Evolutionary conservation across 2,113 vertebrate species (phyloP).

Genomic region (Hystrix cristata): DNA sequence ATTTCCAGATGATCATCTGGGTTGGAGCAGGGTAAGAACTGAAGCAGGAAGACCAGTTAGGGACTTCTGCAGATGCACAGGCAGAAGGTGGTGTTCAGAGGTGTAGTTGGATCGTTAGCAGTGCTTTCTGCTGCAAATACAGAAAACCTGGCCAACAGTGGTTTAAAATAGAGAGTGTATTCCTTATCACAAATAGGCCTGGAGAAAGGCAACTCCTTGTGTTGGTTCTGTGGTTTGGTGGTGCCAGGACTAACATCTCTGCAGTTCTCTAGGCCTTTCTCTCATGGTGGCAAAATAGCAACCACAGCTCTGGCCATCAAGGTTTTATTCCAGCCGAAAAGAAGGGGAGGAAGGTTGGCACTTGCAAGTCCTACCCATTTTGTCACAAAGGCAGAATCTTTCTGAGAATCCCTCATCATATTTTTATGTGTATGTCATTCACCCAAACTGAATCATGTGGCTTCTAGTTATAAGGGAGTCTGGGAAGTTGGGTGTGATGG

Average conservation of each 20-base stretch:
- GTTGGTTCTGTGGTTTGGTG: not conserved
- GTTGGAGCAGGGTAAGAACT: not conserved
- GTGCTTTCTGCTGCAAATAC: constrained; percentile 55
- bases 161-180: constrained; percentile 50
- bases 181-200: constrained; percentile 29
- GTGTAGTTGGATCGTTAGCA: constrained; percentile 28
- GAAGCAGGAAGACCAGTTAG: constrained; percentile 8
- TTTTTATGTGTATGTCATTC: constrained; percentile 11
- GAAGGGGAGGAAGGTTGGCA: not conserved
- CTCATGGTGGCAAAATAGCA: not conserved
- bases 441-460: not conserved
- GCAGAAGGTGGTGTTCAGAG: constrained; percentile 54
- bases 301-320: not conserved
- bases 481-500: not conserved
- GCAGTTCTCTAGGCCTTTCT: constrained; percentile 15
- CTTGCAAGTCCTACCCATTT: not conserved
- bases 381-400: constrained; percentile 13
- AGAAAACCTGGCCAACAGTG: constrained; percentile 52
- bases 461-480: not conserved
- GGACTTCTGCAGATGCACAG: constrained; percentile 27
- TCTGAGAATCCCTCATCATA: constrained; percentile 3
- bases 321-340: constrained; percentile 33
- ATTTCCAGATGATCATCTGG: constrained; percentile 48
- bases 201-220: constrained; percentile 32
- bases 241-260: constrained; percentile 43